Evolutionary conservation across 2,113 vertebrate genomes (phyloP).

Genomic region (Ancistrus triradiatus): DNA sequence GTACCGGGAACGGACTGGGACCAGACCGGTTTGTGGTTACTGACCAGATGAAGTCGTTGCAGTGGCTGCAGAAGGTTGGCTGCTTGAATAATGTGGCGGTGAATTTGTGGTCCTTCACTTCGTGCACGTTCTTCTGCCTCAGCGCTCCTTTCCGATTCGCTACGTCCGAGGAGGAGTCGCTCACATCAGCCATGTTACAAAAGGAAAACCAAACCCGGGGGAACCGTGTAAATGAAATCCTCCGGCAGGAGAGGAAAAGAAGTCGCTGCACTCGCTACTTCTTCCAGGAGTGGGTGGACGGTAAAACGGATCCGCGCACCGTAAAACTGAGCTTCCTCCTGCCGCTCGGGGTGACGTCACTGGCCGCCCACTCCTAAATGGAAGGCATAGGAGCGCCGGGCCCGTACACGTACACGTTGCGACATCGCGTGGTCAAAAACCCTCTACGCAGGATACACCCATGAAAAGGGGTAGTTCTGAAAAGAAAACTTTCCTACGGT

Average conservation of each 20-base stretch:
- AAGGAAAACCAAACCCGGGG: slow-evolving; percentile 1
- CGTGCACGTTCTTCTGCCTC: slow-evolving; percentile 83
- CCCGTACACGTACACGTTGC: slow-evolving; percentile 16
- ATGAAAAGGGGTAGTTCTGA: no score
- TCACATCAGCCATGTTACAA: slow-evolving; percentile 82
- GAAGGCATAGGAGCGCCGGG: slow-evolving; percentile 38
- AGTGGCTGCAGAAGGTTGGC: slow-evolving; percentile 85
- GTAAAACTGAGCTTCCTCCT: slow-evolving; percentile 46
- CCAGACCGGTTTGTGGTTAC: slow-evolving; percentile 10
- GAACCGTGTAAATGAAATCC: neutral
- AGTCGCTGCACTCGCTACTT: slow-evolving; percentile 4
- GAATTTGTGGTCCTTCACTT: slow-evolving; percentile 83
- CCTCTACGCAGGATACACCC: no score
- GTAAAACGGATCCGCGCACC: neutral
- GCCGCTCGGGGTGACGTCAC: slow-evolving; percentile 56
- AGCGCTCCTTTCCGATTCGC: slow-evolving; percentile 82
- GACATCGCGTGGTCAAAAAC: slow-evolving; percentile 38
- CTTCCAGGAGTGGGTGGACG: slow-evolving; percentile 20
- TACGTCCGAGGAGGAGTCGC: slow-evolving; percentile 78
- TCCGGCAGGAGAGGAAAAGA: neutral
- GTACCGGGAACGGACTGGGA: neutral
- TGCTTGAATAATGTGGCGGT: slow-evolving; percentile 83
- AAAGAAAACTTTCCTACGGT: no score
- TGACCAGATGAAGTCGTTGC: slow-evolving; percentile 85
- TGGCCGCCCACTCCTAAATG: slow-evolving; percentile 27